These are phyloP conservation scores for Hippolais icterina DNA, from an alignment of 2,113 vertebrate species.

Conservation along the genomic window DNA sequence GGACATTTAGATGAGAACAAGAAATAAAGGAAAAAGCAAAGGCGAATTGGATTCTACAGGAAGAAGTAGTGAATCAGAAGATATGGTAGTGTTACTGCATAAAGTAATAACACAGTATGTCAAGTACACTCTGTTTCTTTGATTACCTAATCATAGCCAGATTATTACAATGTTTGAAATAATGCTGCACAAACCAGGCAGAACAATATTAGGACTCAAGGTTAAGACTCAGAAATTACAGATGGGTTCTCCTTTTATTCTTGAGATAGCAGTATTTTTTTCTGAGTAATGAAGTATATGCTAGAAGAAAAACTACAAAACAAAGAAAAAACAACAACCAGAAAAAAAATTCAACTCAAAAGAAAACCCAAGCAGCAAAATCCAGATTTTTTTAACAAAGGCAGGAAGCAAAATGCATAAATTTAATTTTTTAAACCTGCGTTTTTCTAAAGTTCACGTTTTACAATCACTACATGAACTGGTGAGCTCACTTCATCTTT, in stretches of 20 bases:
- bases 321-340: neutral
- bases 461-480: neutral
- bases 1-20: neutral
- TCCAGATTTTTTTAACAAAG: neutral
- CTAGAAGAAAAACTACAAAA: neutral
- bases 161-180: slow-evolving; percentile 10
- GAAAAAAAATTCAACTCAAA: neutral
- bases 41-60: neutral
- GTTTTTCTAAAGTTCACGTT: neutral
- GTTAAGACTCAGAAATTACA: slow-evolving; percentile 3
- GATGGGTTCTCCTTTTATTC: neutral
- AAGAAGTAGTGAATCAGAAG: neutral
- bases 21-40: neutral
- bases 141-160: slow-evolving; percentile 25
- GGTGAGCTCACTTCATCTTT: neutral
- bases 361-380: neutral
- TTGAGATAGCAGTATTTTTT: neutral
- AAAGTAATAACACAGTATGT: neutral
- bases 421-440: neutral
- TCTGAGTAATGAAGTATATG: neutral
- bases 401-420: neutral
- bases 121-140: slow-evolving; percentile 18
- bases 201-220: slow-evolving; percentile 1
- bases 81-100: neutral
- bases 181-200: neutral